A percentile compares a stretch with the other conserved stretches of the same genome.
Evolutionary conservation across 2,888 invertebrate genomes (phyloP).

Genomic region (Cantharis lateralis): DNA sequence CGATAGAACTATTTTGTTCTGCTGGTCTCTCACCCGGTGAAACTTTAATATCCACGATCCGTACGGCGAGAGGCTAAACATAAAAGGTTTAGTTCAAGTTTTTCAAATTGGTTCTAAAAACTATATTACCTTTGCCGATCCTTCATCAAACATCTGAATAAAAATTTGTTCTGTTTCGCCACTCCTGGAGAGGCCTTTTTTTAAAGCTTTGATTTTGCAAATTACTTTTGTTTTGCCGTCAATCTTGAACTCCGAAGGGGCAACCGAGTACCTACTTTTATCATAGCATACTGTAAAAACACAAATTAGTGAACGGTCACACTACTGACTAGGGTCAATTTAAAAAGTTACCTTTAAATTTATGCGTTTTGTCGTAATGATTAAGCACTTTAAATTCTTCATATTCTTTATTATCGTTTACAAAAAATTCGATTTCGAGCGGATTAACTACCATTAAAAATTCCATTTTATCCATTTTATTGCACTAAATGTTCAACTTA

Average conservation of each 20-base stretch:
- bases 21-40: not conserved
- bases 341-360: not conserved
- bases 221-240: not conserved
- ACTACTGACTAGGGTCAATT: not conserved
- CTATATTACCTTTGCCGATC: not conserved
- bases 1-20: not conserved
- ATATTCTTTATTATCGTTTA: not conserved
- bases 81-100: not conserved
- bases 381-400: not conserved
- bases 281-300: not conserved
- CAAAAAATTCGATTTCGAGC: not conserved
- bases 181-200: not conserved
- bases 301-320: not conserved
- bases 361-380: not conserved
- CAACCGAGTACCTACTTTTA: not conserved
- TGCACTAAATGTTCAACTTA: not conserved
- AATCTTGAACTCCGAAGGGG: not conserved
- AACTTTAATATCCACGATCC: not conserved
- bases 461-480: not conserved
- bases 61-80: not conserved
- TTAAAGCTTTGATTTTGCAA: not conserved
- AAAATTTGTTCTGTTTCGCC: not conserved
- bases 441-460: not conserved
- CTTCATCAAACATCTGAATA: not conserved
- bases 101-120: not conserved